phyloP scores from a whole-genome alignment of 2,888 invertebrate species.

The Mimumesa dahlbomi region DNA sequence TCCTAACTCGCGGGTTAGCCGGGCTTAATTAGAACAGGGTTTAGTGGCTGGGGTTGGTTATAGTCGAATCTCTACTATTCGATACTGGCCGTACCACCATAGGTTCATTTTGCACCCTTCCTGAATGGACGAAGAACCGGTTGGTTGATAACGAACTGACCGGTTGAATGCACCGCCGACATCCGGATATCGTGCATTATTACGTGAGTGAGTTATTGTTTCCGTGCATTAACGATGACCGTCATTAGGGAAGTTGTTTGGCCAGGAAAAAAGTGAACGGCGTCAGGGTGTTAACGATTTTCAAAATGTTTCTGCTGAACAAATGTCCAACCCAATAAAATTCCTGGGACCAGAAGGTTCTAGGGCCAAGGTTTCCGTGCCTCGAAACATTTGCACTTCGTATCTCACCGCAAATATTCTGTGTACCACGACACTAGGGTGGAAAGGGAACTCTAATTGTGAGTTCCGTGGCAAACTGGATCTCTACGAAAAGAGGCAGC shows the following conservation, averaged over 20 bases:
- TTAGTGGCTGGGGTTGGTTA: conserved; percentile 70
- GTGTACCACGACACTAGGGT: no score
- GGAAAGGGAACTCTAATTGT: no score
- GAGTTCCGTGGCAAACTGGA: no score
- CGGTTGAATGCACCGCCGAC: conserved; percentile 13
- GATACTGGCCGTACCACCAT: conserved; percentile 57
- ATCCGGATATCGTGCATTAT: conserved; percentile 20
- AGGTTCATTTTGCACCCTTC: conserved; percentile 53
- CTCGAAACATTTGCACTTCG: no score
- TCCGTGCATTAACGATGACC: conserved; percentile 13
- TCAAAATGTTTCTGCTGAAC: no score
- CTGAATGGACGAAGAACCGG: conserved; percentile 18
- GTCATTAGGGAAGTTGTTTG: conserved; percentile 1
- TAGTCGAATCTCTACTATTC: conserved; percentile 69
- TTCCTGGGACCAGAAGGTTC: no score
- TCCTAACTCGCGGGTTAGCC: conserved; percentile 77
- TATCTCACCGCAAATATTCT: no score
- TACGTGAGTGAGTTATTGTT: conserved; percentile 24
- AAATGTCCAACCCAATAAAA: no score
- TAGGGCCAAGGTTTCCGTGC: no score
- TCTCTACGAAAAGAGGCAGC: no score
- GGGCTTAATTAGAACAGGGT: conserved; percentile 78
- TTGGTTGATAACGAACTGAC: not conserved
- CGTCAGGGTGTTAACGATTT: not conserved
- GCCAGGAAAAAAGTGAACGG: not conserved